Evolutionary conservation across 2,113 vertebrate genomes (phyloP), one percentile per base, ranked within the genome.

Genomic region (Macquaria australasica): DNA sequence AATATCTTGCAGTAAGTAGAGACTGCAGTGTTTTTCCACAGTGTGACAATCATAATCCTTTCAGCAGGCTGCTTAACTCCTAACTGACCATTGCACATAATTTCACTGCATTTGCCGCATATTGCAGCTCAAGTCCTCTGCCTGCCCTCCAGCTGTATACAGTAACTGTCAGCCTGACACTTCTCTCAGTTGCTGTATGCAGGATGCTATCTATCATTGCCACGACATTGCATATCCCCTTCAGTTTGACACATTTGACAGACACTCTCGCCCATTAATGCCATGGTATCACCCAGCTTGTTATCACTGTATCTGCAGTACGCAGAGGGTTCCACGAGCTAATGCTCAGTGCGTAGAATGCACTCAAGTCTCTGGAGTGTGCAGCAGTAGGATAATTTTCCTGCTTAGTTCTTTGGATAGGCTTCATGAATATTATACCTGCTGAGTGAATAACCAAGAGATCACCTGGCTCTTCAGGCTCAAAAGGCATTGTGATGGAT

Each of bases 181-280:
- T 77, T 80, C 87, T 83, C 72, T 1, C 0, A 6, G 75, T 15
- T 77, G 87, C 91, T 84, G 83, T 75, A 84, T 83, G 84, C 89
- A 77, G 85, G 83, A 88, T 87, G 87, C 82, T 79, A 90, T 91
- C 91, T 88, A 91, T 92, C 92, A 90, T 92, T 86, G 84, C 85
- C 81, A 51, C 62, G 72, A 81, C 88, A 79, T 85, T 88, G 90
- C 88, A 87, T 74, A 73, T 85, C 90, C 80, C 28, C 88, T 77
- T 76, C 84, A 73, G 53, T 86, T 41, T 90, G 88, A 89, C 92
- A 87, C 76, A 8, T 86, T 84, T 86, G 93, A 92, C 84, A 87
- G 94, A 87, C 91, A 85, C 60, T 21, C 81, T 82, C 31, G 3
- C 75, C 83, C 77, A 85, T 88, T 93, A 93, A 90, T 73, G 82